A percentile compares a stretch with the other conserved stretches of the same genome.
Conservation (phyloP, 1,140 invertebrate species). For the Xylocopa sonorina region DNA sequence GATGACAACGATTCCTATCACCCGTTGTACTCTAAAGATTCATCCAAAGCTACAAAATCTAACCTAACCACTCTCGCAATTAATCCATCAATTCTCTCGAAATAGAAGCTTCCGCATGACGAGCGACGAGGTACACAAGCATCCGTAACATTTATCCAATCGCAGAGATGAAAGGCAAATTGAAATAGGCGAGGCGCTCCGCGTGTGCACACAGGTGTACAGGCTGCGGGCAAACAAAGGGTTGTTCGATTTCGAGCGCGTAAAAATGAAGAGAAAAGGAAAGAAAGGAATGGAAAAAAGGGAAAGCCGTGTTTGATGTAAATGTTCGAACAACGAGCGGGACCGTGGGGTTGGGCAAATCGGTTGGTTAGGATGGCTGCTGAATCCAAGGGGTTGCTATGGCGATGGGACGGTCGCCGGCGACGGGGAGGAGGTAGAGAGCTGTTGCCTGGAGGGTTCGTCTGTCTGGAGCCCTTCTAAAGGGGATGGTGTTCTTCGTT, state of each 20-base stretch:
- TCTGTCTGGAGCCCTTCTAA: slow-evolving; percentile 72
- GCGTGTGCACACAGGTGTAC: background rate
- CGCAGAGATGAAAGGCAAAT: slow-evolving; percentile 6
- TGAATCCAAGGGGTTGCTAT: slow-evolving; percentile 75
- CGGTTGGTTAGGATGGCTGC: slow-evolving; percentile 66
- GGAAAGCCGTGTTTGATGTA: slow-evolving; percentile 44
- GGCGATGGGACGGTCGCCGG: slow-evolving; percentile 63
- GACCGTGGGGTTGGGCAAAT: slow-evolving; percentile 32
- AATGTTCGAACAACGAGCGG: slow-evolving; percentile 48
- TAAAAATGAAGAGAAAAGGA: slow-evolving; percentile 26
- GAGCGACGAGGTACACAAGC: background rate
- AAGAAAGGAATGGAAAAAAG: background rate
- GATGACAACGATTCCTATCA: background rate
- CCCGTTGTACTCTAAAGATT: background rate
- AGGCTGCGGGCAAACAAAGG: slow-evolving; percentile 20
- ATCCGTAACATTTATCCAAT: background rate
- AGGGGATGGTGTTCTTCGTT: slow-evolving; percentile 66
- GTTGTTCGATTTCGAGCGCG: slow-evolving; percentile 19
- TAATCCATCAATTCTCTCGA: background rate
- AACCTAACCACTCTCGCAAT: background rate
- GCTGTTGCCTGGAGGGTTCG: slow-evolving; percentile 61
- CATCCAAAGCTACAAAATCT: background rate
- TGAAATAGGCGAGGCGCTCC: background rate
- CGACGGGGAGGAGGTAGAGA: slow-evolving; percentile 37
- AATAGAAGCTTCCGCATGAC: background rate